Base-by-base conservation (phyloP, 2,888 invertebrate species). In the Halictus quadricinctus region DNA sequence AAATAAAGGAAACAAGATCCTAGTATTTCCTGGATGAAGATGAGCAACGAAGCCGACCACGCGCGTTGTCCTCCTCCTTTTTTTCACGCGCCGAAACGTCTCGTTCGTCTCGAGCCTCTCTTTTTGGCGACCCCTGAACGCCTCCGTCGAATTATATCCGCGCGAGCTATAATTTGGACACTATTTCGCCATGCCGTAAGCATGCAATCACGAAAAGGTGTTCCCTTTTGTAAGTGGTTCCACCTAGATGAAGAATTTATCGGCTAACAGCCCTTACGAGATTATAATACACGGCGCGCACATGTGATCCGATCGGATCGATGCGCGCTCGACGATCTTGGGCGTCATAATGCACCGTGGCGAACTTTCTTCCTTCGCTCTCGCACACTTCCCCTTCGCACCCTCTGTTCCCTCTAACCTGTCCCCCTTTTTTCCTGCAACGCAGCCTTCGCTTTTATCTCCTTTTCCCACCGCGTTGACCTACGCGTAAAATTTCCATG, bases 161-260 rank as follows among this genome's bases (percentile, higher is more conserved):
- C 89, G 85, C 90, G 91, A 89, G 91, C 92, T 93, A 90, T 93
- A 93, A 93, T 93, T 93, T 93, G 89, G 91, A 92, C 93, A 93
- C 93, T 93, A 93, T 93, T 93, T 93, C 92, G 91, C 66, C 91
- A 81, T 91, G 90, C 88, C 90, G 88, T 92, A 90, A 93, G 91
- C 91, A 90, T 92, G 93, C 93, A 93, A 93, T 93, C 93, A 93
- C 92, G 93, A 91, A 92, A 93, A 93, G 92, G 92, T 92, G 93
- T 93, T 92, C 91, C 91, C 89, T 85, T 88, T 88, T 86, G 89
- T 88, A 91, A 92, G 91, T 91, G 91, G 92, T 90, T 87, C 92
- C 90, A 90, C 90, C 91, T 93, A 93, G 93, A 93, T 93, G 92
- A 93, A 93, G 93, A 93, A 92, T 92, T 93, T 92, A 93, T 92